Evolutionary conservation across 2,888 invertebrate species (phyloP).

Genomic region (Anthrax anthrax): DNA sequence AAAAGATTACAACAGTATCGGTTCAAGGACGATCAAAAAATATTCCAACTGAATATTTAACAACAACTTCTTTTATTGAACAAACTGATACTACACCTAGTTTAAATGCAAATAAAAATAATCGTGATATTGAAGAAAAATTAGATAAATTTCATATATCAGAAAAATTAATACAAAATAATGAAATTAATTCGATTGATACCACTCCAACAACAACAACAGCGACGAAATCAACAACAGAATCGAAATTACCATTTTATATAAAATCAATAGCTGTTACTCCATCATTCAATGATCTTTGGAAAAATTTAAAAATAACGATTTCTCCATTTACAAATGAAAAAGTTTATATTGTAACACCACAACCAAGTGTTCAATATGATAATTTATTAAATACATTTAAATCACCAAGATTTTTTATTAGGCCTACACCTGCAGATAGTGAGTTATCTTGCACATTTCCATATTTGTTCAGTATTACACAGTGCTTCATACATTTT

Average conservation of each 20-base stretch:
- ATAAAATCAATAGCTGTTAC: slow-evolving; percentile 12
- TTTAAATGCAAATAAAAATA: slow-evolving; percentile 9
- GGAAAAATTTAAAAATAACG: slow-evolving; percentile 54
- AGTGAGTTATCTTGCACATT: slow-evolving; percentile 16
- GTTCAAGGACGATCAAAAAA: slow-evolving; percentile 52
- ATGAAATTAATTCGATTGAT: slow-evolving; percentile 6
- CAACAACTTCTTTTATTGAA: slow-evolving; percentile 37
- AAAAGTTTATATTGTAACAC: slow-evolving; percentile 70
- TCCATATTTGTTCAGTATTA: not conserved
- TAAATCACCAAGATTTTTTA: slow-evolving; percentile 38
- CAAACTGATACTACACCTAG: slow-evolving; percentile 10
- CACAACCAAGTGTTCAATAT: slow-evolving; percentile 37
- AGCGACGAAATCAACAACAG: slow-evolving; percentile 5
- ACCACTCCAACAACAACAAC: not conserved
- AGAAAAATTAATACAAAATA: slow-evolving; percentile 9
- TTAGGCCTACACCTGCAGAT: slow-evolving; percentile 37
- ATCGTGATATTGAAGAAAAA: not conserved
- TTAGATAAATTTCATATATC: slow-evolving; percentile 6
- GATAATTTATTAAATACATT: slow-evolving; percentile 14
- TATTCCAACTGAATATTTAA: slow-evolving; percentile 63
- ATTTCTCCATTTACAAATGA: slow-evolving; percentile 65
- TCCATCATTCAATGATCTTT: slow-evolving; percentile 27
- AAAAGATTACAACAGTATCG: slow-evolving; percentile 40
- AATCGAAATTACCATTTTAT: slow-evolving; percentile 18
- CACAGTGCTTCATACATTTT: not conserved